A percentile compares a stretch with the other conserved stretches of the same genome.
These are phyloP conservation scores for Drosophila equinoxialis DNA, from an alignment of 1,140 invertebrate genomes.

Conservation along the genomic window DNA sequence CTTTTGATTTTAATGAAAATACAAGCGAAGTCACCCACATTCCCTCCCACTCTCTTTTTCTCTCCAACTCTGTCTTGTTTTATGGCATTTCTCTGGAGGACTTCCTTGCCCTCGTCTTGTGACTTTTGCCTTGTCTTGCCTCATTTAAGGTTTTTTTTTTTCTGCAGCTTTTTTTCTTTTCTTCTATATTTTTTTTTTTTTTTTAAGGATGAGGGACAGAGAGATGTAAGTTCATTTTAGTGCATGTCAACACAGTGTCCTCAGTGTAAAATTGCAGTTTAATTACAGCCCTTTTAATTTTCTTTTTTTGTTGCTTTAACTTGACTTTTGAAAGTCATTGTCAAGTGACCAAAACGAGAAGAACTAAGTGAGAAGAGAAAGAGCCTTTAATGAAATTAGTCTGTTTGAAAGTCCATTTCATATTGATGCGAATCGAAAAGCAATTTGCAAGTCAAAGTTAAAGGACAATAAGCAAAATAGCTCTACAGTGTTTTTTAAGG, in stretches of 20 bases:
- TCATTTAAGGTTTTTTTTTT: slow-evolving; percentile 37
- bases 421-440: slow-evolving; percentile 9
- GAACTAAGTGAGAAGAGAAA: slow-evolving; percentile 4
- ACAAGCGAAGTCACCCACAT: slow-evolving; percentile 26
- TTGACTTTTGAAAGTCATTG: slow-evolving; percentile 46
- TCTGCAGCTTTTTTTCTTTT: neutral
- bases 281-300: slow-evolving; percentile 33
- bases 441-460: neutral
- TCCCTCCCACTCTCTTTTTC: neutral
- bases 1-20: slow-evolving; percentile 72
- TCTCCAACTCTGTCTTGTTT: slow-evolving; percentile 2
- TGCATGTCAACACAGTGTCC: slow-evolving; percentile 46
- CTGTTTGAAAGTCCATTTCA: slow-evolving; percentile 3
- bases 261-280: slow-evolving; percentile 52
- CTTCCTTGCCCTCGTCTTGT: slow-evolving; percentile 20
- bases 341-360: slow-evolving; percentile 1
- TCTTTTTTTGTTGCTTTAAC: slow-evolving; percentile 41
- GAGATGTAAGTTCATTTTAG: slow-evolving; percentile 33
- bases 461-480: neutral
- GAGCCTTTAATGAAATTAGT: slow-evolving; percentile 45
- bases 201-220: neutral
- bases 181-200: neutral
- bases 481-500: too few species aligned
- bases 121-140: slow-evolving; percentile 47
- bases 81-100: slow-evolving; percentile 16